Evolutionary conservation across 2,113 vertebrate genomes (phyloP), one percentile per base, ranked within the genome.

Genomic region (Merops nubicus): DNA sequence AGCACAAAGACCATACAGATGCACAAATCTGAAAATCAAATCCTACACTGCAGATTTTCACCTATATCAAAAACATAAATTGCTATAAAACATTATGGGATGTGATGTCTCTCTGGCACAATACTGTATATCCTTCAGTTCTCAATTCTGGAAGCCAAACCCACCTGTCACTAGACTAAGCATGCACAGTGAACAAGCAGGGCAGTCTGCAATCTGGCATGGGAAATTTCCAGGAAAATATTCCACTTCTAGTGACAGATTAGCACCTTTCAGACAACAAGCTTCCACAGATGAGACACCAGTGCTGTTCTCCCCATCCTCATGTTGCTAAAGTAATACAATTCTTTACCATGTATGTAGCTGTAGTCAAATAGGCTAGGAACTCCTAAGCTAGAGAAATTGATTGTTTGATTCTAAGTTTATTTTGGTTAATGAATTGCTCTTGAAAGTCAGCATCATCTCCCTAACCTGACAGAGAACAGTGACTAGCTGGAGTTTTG

Each of bases 131-230:
- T 25, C 33, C 23, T 78, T 79, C 43, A 75, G 7, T 60, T 62
- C 48, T 79, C 53, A 93, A 53, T 11, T 75, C 69, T 69, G 25
- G 57, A 85, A 89, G 20, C 7, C 56, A 89, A 85, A 77, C n/a
- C 11, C 0, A 0, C 3, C 1, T 1, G 4, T 70, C 56, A 57
- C 59, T 69, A 42, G 28, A 65, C 64, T 33, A 70, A 70, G 33
- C 74, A 54, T 8, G 26, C 45, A 74, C 1, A 72, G 57, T 18
- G 31, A 87, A 73, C 25, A 74, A 73, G 56, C 11, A 70, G 15
- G 40, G 15, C 8, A 50, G 26, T 22, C 29, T 12, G 2, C 31
- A 36, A 31, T 33, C 28, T 4, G 1, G 15, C 56, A 90, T 0
- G 1, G 9, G 9, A 78, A 53, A 62, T 13, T 10, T 50, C 70